Evolutionary conservation across 1,140 invertebrate species (phyloP).

Genomic region (Yoshiicerus persimilis): DNA sequence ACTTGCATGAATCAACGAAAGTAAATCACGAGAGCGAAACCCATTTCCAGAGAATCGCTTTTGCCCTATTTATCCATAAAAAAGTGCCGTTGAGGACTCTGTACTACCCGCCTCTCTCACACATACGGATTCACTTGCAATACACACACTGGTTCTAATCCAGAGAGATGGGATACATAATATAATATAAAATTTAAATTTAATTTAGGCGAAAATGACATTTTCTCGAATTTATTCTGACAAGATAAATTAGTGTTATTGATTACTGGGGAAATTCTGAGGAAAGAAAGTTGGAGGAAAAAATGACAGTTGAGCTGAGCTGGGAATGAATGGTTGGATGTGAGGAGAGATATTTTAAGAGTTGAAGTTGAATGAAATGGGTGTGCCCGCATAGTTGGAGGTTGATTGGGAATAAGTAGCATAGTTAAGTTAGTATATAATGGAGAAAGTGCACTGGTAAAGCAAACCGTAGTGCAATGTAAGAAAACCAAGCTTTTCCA

Average conservation of each 20-base stretch:
- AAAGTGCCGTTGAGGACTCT: too few relatives aligned
- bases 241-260: background rate
- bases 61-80: background rate
- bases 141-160: background rate
- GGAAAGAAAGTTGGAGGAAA: background rate
- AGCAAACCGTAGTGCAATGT: background rate
- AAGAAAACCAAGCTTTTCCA: background rate
- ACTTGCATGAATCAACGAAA: background rate
- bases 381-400: background rate
- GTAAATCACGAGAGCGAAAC: background rate
- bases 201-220: background rate
- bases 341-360: background rate
- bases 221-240: background rate
- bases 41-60: background rate
- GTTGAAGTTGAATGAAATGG: background rate
- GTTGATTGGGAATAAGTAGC: constrained; percentile 12
- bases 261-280: background rate
- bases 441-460: background rate
- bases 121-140: too few relatives aligned
- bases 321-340: background rate
- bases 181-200: background rate
- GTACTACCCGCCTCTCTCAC: too few relatives aligned
- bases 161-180: background rate
- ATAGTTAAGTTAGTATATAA: background rate
- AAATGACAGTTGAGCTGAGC: background rate